Percentiles rank a stretch among this genome's conserved stretches.
Conservation (phyloP, 1,140 invertebrate genomes). For the Aphis gossypii region DNA sequence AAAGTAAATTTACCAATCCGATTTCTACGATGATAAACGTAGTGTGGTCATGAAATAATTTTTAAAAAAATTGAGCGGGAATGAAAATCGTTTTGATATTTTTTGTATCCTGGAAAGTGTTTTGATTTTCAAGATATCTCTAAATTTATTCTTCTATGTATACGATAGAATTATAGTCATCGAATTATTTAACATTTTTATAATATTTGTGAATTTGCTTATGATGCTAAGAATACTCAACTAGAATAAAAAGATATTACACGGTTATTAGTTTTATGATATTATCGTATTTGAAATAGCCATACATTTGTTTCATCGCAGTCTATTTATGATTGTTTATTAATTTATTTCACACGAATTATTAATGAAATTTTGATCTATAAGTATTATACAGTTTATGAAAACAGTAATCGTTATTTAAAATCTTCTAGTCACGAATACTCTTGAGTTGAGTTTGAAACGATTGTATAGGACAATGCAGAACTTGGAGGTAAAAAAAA, state of each 20-base stretch:
- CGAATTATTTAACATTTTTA: not conserved
- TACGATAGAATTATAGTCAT: not conserved
- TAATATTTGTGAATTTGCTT: not conserved
- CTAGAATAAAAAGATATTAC: no score
- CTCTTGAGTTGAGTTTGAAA: not conserved
- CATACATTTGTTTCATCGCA: not conserved
- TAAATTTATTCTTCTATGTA: not conserved
- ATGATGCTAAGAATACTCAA: not conserved
- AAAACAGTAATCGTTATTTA: not conserved
- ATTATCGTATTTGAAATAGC: not conserved
- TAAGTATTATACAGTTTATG: not conserved
- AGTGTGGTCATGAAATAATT: not conserved
- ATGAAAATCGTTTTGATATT: not conserved
- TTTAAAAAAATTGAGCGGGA: not conserved
- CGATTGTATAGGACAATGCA: not conserved
- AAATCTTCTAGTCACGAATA: conserved; percentile 11
- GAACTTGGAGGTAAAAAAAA: not conserved
- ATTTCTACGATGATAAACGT: not conserved
- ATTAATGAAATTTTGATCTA: not conserved
- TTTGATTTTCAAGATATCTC: not conserved
- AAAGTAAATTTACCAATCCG: not conserved
- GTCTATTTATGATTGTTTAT: not conserved
- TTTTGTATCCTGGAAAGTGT: not conserved
- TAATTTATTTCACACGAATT: not conserved
- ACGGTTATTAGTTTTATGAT: not conserved